phyloP scores from a whole-genome alignment of 2,797 vertebrate genomes.

The Peromyscus melanophrys region DNA sequence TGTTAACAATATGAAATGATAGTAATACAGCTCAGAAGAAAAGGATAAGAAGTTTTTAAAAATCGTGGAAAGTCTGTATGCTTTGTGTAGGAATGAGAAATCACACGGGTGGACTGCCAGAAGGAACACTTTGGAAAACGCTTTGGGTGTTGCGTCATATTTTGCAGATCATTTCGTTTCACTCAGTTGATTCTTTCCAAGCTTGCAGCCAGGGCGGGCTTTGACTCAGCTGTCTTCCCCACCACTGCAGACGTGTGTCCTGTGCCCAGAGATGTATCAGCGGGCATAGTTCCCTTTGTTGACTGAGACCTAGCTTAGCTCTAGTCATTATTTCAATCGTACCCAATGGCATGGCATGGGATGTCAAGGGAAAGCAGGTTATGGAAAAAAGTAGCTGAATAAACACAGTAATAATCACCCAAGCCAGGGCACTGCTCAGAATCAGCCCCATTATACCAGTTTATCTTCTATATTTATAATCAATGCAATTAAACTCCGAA shows the following conservation, averaged over 20 bases:
- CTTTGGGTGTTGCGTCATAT: neutral
- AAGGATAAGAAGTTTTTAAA: neutral
- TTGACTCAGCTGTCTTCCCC: neutral
- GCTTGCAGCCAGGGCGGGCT: neutral
- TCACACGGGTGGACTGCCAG: neutral
- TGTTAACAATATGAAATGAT: constrained; percentile 16
- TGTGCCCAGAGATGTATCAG: neutral
- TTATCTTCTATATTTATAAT: constrained; percentile 23
- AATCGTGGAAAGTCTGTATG: neutral
- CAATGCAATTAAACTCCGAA: neutral
- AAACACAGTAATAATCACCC: neutral
- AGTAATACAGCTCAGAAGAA: neutral
- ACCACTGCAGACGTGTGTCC: rapidly evolving
- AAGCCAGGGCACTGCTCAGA: neutral
- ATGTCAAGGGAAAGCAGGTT: neutral
- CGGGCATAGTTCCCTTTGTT: neutral
- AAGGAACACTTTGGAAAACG: neutral
- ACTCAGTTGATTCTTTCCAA: neutral
- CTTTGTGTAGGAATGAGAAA: neutral
- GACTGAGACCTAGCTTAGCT: neutral
- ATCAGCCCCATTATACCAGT: neutral
- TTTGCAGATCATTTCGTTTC: neutral
- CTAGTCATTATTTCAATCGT: neutral
- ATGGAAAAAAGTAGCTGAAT: neutral
- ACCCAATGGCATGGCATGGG: neutral